Evolutionary conservation across 2,888 invertebrate genomes (phyloP).

Genomic region (Charanyca ferruginea): DNA sequence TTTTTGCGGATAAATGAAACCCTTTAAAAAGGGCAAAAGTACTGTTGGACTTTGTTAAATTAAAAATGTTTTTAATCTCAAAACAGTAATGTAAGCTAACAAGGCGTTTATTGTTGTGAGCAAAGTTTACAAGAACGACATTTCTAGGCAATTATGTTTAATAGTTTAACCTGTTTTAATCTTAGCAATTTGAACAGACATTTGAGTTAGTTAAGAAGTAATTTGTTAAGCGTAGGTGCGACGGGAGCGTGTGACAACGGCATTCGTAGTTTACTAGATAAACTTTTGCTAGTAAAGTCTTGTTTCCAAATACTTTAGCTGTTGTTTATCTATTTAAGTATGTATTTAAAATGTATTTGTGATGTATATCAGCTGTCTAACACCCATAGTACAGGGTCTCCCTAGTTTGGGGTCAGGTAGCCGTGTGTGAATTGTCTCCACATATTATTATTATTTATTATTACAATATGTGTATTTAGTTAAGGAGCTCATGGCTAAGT

Average conservation of each 20-base stretch:
- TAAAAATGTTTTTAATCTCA: conserved; percentile 16
- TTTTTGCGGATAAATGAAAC: conserved; percentile 55
- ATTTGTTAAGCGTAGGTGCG: conserved; percentile 42
- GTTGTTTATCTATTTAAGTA: too few species aligned
- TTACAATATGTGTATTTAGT: too few species aligned
- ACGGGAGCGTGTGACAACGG: conserved; percentile 21
- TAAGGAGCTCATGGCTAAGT: too few species aligned
- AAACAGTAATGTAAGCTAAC: conserved; percentile 17
- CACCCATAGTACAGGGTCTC: too few species aligned
- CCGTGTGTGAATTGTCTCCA: too few species aligned
- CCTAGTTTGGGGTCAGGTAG: too few species aligned
- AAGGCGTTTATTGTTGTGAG: conserved; percentile 24
- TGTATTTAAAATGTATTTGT: too few species aligned
- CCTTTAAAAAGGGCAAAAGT: conserved; percentile 20
- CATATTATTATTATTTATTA: too few species aligned
- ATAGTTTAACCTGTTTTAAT: conserved; percentile 56
- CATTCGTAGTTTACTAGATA: conserved; percentile 12
- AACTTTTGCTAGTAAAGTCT: conserved; percentile 21
- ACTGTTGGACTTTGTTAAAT: conserved; percentile 24
- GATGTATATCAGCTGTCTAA: too few species aligned
- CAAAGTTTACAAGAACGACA: conserved; percentile 37
- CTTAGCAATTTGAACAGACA: conserved; percentile 45
- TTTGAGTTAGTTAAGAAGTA: conserved; percentile 47
- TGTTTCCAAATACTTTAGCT: too few species aligned
- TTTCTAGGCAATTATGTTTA: conserved; percentile 44